Evolutionary conservation across 2,797 vertebrate species (phyloP).

Genomic region (Florisuga fusca): DNA sequence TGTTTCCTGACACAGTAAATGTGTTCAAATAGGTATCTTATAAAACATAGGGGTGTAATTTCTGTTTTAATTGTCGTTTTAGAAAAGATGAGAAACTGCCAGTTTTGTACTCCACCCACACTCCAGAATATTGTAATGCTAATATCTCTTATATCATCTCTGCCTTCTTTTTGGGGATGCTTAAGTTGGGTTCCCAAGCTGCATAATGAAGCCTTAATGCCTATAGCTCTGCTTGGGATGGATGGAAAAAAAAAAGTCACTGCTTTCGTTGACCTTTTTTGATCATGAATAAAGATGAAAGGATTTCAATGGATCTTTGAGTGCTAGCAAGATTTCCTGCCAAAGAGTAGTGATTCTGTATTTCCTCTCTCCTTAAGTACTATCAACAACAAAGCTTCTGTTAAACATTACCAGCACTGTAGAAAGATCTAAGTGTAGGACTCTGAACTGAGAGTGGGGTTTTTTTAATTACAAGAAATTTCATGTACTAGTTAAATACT

Average conservation of each 20-base stretch:
- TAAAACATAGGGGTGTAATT: not conserved
- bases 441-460: not conserved
- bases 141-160: not conserved
- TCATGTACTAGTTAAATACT: not conserved
- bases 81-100: not conserved
- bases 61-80: not conserved
- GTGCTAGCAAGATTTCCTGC: not conserved
- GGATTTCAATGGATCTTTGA: not conserved
- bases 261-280: not conserved
- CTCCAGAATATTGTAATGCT: not conserved
- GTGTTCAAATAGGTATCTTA: not conserved
- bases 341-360: not conserved
- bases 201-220: not conserved
- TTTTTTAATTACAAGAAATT: not conserved
- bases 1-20: not conserved
- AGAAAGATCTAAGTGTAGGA: not conserved
- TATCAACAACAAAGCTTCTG: slow-evolving; percentile 5
- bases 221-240: not conserved
- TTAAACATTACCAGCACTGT: not conserved
- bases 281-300: not conserved
- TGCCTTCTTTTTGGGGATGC: not conserved
- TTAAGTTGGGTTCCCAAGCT: not conserved
- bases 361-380: not conserved
- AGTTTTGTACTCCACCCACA: not conserved
- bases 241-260: not conserved